phyloP scores from a whole-genome alignment of 2,113 vertebrate genomes.

The Pyrgilauda ruficollis region DNA sequence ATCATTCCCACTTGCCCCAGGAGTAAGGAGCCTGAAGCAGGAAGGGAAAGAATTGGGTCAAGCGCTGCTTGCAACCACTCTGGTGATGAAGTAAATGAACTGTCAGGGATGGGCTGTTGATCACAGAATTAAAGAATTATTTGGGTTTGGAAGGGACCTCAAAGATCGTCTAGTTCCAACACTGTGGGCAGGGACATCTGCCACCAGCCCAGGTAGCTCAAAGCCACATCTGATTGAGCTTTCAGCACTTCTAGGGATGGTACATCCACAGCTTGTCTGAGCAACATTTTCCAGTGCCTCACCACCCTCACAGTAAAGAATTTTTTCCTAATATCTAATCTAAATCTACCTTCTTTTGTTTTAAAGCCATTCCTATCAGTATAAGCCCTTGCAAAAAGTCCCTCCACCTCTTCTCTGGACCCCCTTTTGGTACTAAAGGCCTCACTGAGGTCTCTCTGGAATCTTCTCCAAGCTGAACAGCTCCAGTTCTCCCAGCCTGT shows the following conservation, averaged over 20 bases:
- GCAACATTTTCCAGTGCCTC: not conserved
- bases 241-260: not conserved
- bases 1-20: not conserved
- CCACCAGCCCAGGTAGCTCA: not conserved
- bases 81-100: not conserved
- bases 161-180: not conserved
- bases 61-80: not conserved
- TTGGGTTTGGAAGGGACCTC: not conserved
- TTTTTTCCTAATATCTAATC: not conserved
- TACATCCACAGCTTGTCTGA: not conserved
- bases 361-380: not conserved
- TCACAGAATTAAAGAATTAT: not conserved
- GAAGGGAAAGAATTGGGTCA: not conserved
- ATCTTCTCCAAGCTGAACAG: not conserved
- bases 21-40: not conserved
- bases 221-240: not conserved
- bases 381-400: not conserved
- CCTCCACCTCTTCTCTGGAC: not conserved
- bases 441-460: not conserved
- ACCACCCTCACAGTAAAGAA: not conserved
- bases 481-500: not conserved
- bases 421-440: not conserved
- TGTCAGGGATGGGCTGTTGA: not conserved
- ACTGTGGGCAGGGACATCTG: not conserved
- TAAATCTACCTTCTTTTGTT: not conserved